phyloP scores from a whole-genome alignment of 2,113 vertebrate species.

The Arizona elegans region DNA sequence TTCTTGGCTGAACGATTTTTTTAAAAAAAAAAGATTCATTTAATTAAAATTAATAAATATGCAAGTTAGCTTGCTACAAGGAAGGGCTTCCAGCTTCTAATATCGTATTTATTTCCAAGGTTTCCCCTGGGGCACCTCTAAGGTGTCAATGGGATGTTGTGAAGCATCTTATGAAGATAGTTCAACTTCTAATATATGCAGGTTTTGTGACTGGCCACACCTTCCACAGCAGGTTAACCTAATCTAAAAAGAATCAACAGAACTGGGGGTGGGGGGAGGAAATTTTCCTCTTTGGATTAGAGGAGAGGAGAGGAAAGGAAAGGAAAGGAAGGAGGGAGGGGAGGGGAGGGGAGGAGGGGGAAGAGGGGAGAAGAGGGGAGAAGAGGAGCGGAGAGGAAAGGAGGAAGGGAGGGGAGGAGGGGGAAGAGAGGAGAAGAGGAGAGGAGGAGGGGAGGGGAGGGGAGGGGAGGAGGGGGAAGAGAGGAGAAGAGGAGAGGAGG shows the following conservation, averaged over 20 bases:
- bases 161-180: background rate
- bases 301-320: too few species aligned
- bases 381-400: background rate
- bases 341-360: conserved; percentile 8
- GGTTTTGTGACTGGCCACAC: background rate
- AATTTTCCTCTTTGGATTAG: background rate
- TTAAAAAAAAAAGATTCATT: too few species aligned
- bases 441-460: too few species aligned
- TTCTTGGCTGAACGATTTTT: too few species aligned
- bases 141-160: background rate
- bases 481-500: too few species aligned
- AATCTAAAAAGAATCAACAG: background rate
- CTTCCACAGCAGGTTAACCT: background rate
- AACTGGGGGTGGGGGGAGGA: background rate
- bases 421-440: too few species aligned
- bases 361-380: too few species aligned
- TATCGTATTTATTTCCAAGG: background rate
- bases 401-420: too few species aligned
- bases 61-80: too few species aligned
- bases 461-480: too few species aligned
- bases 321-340: background rate
- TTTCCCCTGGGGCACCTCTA: background rate
- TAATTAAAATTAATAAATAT: too few species aligned
- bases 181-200: background rate
- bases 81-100: background rate